These are phyloP conservation scores for Apotomis betuletana DNA, from an alignment of 2,888 invertebrate genomes.

Conservation along the genomic window DNA sequence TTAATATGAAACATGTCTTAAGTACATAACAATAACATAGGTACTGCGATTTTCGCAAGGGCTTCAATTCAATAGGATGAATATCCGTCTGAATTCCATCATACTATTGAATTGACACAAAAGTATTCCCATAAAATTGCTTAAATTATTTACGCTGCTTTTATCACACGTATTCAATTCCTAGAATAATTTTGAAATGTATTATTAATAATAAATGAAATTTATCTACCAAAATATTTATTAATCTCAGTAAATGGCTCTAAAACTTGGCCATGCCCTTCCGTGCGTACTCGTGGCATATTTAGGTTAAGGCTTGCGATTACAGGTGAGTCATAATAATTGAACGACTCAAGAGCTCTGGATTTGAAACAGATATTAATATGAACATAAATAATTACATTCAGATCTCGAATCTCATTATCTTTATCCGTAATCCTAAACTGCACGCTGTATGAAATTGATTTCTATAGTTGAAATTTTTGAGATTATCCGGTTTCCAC, in stretches of 20 bases:
- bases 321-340: conserved; percentile 8
- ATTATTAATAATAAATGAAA: too few relatives aligned
- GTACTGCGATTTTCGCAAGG: background rate
- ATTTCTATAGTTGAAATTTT: too few relatives aligned
- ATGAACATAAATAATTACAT: conserved; percentile 1
- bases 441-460: too few relatives aligned
- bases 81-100: too few relatives aligned
- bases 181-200: too few relatives aligned
- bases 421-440: too few relatives aligned
- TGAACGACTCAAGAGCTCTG: conserved; percentile 12
- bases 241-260: background rate
- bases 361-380: conserved; percentile 8
- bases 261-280: conserved; percentile 28
- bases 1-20: background rate
- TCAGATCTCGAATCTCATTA: background rate
- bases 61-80: background rate
- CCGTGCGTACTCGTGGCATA: background rate
- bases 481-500: too few relatives aligned
- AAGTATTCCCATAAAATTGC: too few relatives aligned
- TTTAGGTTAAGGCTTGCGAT: background rate
- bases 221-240: background rate
- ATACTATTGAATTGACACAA: too few relatives aligned
- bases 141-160: too few relatives aligned
- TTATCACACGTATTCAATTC: too few relatives aligned
- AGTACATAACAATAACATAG: background rate